Base-by-base conservation (phyloP, 2,797 vertebrate genomes). In the Pempheris klunzingeri region DNA sequence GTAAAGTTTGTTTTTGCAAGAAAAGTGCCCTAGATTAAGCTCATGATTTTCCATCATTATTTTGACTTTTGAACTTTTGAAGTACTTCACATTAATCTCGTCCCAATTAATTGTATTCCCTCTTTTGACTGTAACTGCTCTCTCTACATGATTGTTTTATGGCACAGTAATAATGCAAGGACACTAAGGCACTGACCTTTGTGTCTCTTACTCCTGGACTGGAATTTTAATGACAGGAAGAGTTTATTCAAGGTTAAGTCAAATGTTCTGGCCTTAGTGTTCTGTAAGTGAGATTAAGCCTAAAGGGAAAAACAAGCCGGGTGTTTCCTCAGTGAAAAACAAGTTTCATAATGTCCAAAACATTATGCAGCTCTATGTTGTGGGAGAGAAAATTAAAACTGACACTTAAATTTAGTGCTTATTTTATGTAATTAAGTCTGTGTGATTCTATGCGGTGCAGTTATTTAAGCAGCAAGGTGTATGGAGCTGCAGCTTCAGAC, bases 101-200 rank as follows among this genome's bases (percentile, higher is more conserved):
- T 52, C 22, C n/a, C 30, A 41, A 57, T 73, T 74, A 71, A 57
- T 3, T 36, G 15, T 15, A 64, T 59, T 32, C 53, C 53, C 22
- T 12, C 22, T 13, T 47, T 30, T 4, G 50, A 28, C 53, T 49
- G 24, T 13, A 32, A 0, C 12, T 22, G 22, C 38, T 71, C 78
- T 68, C 74, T 44, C 41, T 28, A 12, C 78, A 74, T 79, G 44
- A 85, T 32, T 77, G 80, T 77, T 83, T 74, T 38, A 74, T 80
- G 65, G 62, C 20, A 2, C 76, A 77, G 77, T 81, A 71, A 81
- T 83, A 81, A 81, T 65, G 72, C 24, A 74, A 2, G 2, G 24
- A 18, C 72, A 43, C 47, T 0, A 0, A 36, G 55, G 65, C 20
- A n/a, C 39, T 72, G 63, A 74, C 78, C 63, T 83, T 24, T 67